Evolutionary conservation across 2,888 invertebrate genomes (phyloP), one percentile per base, ranked within the genome.

Genomic region (Phasia obesa): DNA sequence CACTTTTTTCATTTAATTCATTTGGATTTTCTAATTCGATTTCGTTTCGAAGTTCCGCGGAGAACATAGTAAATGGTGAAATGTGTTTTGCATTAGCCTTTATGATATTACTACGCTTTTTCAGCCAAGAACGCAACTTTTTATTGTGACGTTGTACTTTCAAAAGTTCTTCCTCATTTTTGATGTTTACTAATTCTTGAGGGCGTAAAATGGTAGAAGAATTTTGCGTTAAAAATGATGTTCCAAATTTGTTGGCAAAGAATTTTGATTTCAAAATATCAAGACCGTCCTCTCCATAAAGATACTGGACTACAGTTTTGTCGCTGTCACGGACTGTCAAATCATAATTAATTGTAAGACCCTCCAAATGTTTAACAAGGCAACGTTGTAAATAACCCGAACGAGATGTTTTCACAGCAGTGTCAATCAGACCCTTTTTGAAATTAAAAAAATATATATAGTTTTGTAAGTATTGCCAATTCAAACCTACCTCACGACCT

Each of bases 341-440:
- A 90, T 99, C 99, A 90, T 99, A 99, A 73, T 94, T 94, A 0
- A 99, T 96, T 70, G 93, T 94, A n/a, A 99, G 91, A 5, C 99
- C 99, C 92, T 99, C 99, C 84, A 99, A 92, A 92, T 99, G 98
- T 91, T 99, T 99, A 77, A 99, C 97, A 9, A 99, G 93, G 92
- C 99, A 99, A 84, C 99, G 93, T 92, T 99, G 98, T 74, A 99
- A 93, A 91, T 99, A 99, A 86, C 99, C 99, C 87, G 98, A 98
- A 83, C 99, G 94, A 92, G 98, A 98, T 0, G 99, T 99, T 93
- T 99, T 99, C 0, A 99, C 99, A 85, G 99, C 99, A 4, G 99
- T 99, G 94, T 99, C 99, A 87, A 99, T 97, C 71, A 99, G 94
- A 93, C 99, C 97, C 95, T 95, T 87, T 75, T 88, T 47, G 4